Evolutionary conservation across 2,888 invertebrate genomes (phyloP), one percentile per base, ranked within the genome.

Genomic region (Oscheius sp.): DNA sequence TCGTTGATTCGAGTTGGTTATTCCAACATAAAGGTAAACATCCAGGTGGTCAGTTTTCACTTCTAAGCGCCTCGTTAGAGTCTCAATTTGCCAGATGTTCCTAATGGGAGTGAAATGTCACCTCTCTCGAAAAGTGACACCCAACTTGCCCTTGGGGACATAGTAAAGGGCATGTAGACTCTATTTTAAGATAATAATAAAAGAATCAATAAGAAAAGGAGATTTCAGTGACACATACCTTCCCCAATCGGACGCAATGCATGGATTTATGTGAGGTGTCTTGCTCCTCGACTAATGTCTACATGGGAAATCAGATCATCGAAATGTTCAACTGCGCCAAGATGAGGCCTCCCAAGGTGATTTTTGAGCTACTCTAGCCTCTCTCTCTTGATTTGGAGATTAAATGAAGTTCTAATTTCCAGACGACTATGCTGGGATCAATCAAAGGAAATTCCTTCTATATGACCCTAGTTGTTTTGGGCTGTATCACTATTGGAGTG

Each of bases 261-360:
- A 20, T 34, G n/a, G 69, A 69, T 17, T 27, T 69, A 25, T 69
- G 69, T 39, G 69, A 69, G 23, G 25, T 69, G 8, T 52, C 69
- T 52, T 69, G 69, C 53, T 37, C 63, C 17, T 42, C 46, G 25
- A 69, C 69, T 4, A 50, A 69, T 23, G 69, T 69, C 31, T 69
- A 69, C 63, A 69, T 69, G 69, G 63, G 63, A 15, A 33, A 12
- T 1, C 63, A 61, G n/a, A 45, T 25, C 31, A 63, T 63, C 33
- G 69, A 69, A 34, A 69, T 69, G 69, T 69, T 52, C 63, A 69
- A 63, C 34, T 69, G 69, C 52, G 69, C 42, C 53, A 69, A 52
- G 53, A 48, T 69, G 33, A 50, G 46, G n/a, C 69, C 69, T 15
- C 69, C 69, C n/a, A 69, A 69, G 69, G 69, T 68, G 25, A 3